Conservation (phyloP, 2,888 invertebrate species). For the Asteroscopus sphinx region DNA sequence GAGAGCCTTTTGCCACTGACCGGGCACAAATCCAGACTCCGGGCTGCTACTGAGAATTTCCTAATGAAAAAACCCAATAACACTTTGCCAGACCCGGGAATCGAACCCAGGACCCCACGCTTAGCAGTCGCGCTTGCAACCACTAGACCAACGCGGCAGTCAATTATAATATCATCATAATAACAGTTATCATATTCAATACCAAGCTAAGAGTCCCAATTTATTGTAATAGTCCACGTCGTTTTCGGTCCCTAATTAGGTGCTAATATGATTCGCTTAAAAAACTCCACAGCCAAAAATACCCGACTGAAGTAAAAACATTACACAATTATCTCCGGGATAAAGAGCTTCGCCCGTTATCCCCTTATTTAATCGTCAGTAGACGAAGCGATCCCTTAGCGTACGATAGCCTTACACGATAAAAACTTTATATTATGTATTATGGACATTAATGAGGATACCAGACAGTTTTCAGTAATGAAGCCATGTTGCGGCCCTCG, state of each 20-base stretch:
- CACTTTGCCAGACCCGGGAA: no score
- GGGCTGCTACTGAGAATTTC: no score
- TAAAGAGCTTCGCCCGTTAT: slow-evolving; percentile 26
- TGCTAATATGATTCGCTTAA: slow-evolving; percentile 11
- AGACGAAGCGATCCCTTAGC: slow-evolving; percentile 41
- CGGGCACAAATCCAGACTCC: no score
- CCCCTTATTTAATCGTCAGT: slow-evolving; percentile 42
- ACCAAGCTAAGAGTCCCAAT: no score
- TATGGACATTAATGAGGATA: slow-evolving; percentile 58
- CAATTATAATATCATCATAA: no score
- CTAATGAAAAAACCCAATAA: no score
- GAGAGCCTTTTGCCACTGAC: no score
- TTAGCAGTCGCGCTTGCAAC: no score
- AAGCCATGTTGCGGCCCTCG: slow-evolving; percentile 65
- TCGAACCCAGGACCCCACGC: no score
- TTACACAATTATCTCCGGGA: slow-evolving; percentile 19
- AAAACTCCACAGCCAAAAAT: slow-evolving; percentile 15
- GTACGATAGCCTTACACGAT: slow-evolving; percentile 37
- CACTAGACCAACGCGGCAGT: no score
- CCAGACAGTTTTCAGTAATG: slow-evolving; percentile 66
- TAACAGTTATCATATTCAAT: no score
- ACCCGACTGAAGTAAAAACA: slow-evolving; percentile 10
- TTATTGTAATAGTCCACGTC: neutral
- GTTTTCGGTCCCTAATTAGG: neutral
- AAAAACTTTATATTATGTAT: slow-evolving; percentile 59